Evolutionary conservation across 1,140 invertebrate species (phyloP).

Genomic region (Bacillus rossius): DNA sequence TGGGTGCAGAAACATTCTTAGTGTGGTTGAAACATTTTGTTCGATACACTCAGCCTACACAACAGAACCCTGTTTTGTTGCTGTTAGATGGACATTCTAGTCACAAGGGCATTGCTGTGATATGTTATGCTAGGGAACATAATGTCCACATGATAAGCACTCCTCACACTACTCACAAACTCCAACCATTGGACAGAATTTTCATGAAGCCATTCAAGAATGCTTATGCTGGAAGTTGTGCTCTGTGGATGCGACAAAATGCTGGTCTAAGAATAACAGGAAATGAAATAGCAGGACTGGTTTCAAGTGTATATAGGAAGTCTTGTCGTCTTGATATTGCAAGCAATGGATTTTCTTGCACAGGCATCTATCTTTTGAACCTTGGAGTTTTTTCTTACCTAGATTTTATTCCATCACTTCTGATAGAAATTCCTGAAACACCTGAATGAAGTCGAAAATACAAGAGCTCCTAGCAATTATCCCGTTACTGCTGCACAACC

Average conservation of each 20-base stretch:
- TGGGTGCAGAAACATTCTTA: constrained; percentile 22
- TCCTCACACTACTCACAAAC: constrained; percentile 36
- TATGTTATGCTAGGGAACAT: constrained; percentile 33
- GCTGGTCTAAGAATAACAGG: background rate
- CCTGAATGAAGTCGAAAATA: background rate
- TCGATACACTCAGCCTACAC: background rate
- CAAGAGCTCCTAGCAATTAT: background rate
- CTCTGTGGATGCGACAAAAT: constrained; percentile 6
- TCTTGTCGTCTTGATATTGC: constrained; percentile 7
- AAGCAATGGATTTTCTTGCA: constrained; percentile 1
- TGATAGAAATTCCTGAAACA: constrained; percentile 1
- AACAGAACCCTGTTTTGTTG: constrained; percentile 19
- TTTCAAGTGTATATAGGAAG: background rate
- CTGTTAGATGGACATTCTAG: constrained; percentile 34
- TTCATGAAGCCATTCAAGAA: constrained; percentile 39
- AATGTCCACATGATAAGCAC: constrained; percentile 36
- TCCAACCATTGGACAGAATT: constrained; percentile 35
- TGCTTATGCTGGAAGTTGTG: constrained; percentile 28
- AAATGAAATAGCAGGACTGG: constrained; percentile 8
- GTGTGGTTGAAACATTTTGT: constrained; percentile 25
- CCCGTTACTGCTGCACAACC: background rate
- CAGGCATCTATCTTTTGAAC: constrained; percentile 7
- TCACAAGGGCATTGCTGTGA: constrained; percentile 33
- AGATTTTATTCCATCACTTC: constrained; percentile 8
- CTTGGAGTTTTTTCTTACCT: constrained; percentile 1